Evolutionary conservation across 2,888 invertebrate species (phyloP), one percentile per base, ranked within the genome.

Genomic region (Lacanobia wlatinum): DNA sequence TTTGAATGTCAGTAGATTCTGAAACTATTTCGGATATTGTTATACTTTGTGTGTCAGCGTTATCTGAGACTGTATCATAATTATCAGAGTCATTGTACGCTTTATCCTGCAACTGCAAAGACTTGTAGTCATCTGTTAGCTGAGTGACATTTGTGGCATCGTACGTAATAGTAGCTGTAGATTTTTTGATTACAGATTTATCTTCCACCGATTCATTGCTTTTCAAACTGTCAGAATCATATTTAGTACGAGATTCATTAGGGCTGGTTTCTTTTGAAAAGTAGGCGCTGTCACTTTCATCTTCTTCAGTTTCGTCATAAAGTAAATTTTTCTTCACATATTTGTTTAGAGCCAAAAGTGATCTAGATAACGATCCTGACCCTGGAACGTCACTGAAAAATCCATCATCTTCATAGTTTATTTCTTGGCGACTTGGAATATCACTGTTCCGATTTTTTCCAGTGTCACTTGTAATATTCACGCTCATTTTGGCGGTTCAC

Each of bases 211-310:
- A 92, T 64, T 92, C 92, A 74, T 87, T 89, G 75, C 94, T 94
- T 87, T 86, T 91, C 62, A 90, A 64, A 84, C 95, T 94, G 55
- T 95, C 94, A 3, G 94, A 90, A 84, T 95, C 95, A 87, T 90
- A 92, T 90, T 94, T 95, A 23, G 86, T 88, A 56, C 91, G 90
- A 52, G 92, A 93, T 76, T 95, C 91, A 78, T 93, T 94, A 18
- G 96, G 95, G 70, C 94, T 95, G 63, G 91, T 94, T 87, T 95
- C 95, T 84, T 95, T 95, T 46, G 96, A 94, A 87, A 94, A 95
- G 84, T 95, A 96, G 34, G 93, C 94, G 68, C 89, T 89, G 74
- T 96, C 96, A 62, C 89, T 87, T 71, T 91, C 90, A 48, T 85
- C 75, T 70, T 87, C 88, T 64, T 85, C 92, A 78, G 90, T 91